Evolutionary conservation across 1,140 invertebrate species (phyloP), one percentile per base, ranked within the genome.

Genomic region (Xylocopa sonorina): DNA sequence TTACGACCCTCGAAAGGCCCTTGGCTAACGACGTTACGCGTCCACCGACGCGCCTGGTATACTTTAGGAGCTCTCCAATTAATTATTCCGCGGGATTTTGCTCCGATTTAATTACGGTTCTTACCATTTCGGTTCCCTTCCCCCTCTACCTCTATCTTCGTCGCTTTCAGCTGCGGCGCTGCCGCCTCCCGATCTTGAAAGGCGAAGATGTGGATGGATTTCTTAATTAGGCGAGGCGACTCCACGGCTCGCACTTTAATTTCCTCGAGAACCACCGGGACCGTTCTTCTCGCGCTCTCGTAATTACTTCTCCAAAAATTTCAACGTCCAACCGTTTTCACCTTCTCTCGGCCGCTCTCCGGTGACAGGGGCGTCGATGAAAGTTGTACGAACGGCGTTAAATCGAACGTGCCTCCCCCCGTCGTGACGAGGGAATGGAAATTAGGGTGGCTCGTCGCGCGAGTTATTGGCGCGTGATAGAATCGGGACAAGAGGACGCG

Each of bases 1-100:
- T 87, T 87, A 87, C 85, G 85, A 87, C 85, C 85, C 85, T 87
- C 84, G 83, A 85, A 86, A 88, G 84, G 84, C 82, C 80, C 79
- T 81, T 82, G 84, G 80, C 88, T 90, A 90, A 90, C 87, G 85
- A 90, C 81, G 85, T 90, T 90, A 90, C 86, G 88, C 88, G 87
- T 87, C 83, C 87, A 82, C 83, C 84, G 83, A 89, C 87, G 88
- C 89, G 88, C 88, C 81, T 74, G 80, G 86, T 87, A 89, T 89
- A 88, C 85, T 90, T 90, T 85, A 83, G 81, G 67, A 86, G 76
- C 85, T 84, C 84, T 89, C 89, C 86, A 87, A 90, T 91, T 88
- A 89, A 91, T 92, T 91, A 91, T 91, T 91, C 90, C 87, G 81
- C 88, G 77, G 84, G 84, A 88, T 91, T 92, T 89, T 86, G 86